A percentile compares a stretch with the other conserved stretches of the same genome.
Conservation (phyloP, 2,888 invertebrate species). For the Theodoxus fluviatilis region DNA sequence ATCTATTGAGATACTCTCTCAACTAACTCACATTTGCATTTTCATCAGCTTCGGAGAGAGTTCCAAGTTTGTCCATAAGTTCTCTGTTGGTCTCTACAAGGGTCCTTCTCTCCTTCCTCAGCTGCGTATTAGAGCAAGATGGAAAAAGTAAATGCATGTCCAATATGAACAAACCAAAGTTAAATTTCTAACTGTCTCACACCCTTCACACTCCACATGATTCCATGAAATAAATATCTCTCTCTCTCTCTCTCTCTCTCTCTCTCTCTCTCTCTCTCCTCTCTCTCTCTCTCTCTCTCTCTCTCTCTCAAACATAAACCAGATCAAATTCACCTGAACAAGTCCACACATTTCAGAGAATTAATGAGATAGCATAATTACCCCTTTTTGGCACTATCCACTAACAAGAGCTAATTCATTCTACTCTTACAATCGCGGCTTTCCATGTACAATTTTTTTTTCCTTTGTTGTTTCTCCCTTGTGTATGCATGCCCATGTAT, state of each 20-base stretch:
- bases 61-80: conserved; percentile 36
- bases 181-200: no score
- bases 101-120: conserved; percentile 42
- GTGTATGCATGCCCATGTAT: conserved; percentile 14
- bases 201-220: no score
- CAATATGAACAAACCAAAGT: no score
- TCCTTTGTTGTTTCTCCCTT: neutral
- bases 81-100: conserved; percentile 44
- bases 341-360: no score
- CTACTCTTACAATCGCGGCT: neutral
- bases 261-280: no score
- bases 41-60: conserved; percentile 34
- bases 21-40: conserved; percentile 35
- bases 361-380: no score
- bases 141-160: neutral
- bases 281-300: no score
- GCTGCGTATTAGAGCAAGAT: conserved; percentile 32
- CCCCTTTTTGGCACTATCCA: no score
- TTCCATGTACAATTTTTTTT: neutral
- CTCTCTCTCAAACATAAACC: no score
- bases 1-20: neutral
- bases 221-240: no score
- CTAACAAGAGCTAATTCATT: neutral
- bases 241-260: no score
- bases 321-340: no score